Conservation (phyloP, 2,888 invertebrate species). For the Endomychus coccineus region DNA sequence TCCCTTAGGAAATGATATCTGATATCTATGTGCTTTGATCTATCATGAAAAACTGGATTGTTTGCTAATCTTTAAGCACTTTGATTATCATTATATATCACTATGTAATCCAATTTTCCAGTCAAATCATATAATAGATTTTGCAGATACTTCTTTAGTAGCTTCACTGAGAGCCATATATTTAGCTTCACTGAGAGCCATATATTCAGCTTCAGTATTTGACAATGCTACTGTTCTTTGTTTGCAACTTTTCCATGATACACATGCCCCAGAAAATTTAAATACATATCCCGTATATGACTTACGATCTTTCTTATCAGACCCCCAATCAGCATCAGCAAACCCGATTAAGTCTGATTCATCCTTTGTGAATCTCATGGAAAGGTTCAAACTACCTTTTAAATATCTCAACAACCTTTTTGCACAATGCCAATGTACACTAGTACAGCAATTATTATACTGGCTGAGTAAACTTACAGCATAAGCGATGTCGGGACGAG, state of each 20-base stretch:
- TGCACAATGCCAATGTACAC: constrained; percentile 25
- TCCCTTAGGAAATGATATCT: too few species aligned
- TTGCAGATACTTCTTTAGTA: constrained; percentile 17
- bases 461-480: constrained; percentile 16
- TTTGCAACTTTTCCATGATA: constrained; percentile 17
- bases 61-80: constrained; percentile 13
- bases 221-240: constrained; percentile 21
- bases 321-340: constrained; percentile 27
- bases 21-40: too few species aligned
- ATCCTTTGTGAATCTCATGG: constrained; percentile 18
- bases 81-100: constrained; percentile 16
- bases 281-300: constrained; percentile 21
- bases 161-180: too few species aligned
- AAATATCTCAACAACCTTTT: constrained; percentile 29
- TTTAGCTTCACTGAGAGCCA: constrained; percentile 19
- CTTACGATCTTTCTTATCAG: constrained; percentile 14
- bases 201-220: constrained; percentile 23
- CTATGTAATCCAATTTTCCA: constrained; percentile 2
- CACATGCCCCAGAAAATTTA: constrained; percentile 7
- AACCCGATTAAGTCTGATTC: constrained; percentile 21
- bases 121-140: constrained; percentile 3
- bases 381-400: constrained; percentile 16
- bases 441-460: constrained; percentile 14
- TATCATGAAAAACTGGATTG: too few species aligned
- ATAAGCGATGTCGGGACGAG: constrained; percentile 17